Base-by-base conservation (phyloP, 2,113 vertebrate species). In the Chauna torquata region DNA sequence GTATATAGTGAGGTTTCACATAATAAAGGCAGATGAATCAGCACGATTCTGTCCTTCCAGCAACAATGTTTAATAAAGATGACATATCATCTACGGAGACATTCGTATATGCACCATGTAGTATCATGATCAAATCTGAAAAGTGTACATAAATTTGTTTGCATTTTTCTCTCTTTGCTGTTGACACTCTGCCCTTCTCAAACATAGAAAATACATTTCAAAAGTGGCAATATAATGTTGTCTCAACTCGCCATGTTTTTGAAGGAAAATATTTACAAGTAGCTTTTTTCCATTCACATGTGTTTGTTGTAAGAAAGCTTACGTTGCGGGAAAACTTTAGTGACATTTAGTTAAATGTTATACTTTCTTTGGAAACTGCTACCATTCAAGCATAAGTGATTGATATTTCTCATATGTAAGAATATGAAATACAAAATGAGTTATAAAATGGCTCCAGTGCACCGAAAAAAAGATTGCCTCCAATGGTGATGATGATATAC, bases 381-480 rank as follows among this genome's bases (percentile, higher is more conserved):
- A 64, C 65, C 30, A 2, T 84, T 97, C 76, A 94, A 90, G 82
- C 77, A 59, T 84, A 95, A 96, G 88, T 95, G 94, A 96, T 81
- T 93, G 85, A 94, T 95, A 94, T 77, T 74, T 74, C 59, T 93
- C 25, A 66, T 89, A 93, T 61, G 50, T 93, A 89, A 92, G 40
- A 86, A 36, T 52, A 92, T 32, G 42, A 92, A 93, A 95, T 84
- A 86, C 12, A 93, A 78, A 96, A 91, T 68, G 61, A 92, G 59
- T 81, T 94, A 54, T 38, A 92, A 93, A 91, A 95, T n/a, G 34
- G 61, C 32, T 91, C 81, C 59, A 71, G 34, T 65, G 75, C 32
- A 80, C 69, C 20, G n/a, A 79, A 92, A 82, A 69, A 94, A 94
- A 88, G 32, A 86, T 55, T 93, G 82, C 55, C 16, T 93, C 50